A percentile compares a stretch with the other conserved stretches of the same genome.
These are phyloP conservation scores for Dicycla oo DNA, from an alignment of 2,888 invertebrate genomes.

Conservation along the genomic window DNA sequence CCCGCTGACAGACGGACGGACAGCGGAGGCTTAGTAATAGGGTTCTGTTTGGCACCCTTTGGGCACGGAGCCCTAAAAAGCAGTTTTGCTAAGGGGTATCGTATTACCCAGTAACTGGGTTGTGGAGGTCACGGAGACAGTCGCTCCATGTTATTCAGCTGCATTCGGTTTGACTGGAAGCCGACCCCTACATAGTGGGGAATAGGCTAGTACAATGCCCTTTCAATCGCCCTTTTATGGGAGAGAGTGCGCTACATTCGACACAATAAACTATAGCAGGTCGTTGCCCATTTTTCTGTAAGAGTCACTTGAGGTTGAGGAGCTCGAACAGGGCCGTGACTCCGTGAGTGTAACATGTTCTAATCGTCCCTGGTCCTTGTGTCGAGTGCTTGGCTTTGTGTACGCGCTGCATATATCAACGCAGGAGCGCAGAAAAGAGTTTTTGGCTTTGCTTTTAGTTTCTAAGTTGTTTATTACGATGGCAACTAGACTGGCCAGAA, in stretches of 20 bases:
- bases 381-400: constrained; percentile 30
- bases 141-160: too few species aligned
- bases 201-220: too few species aligned
- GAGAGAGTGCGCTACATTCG: constrained; percentile 15
- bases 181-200: too few species aligned
- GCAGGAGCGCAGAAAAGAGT: not conserved
- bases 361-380: constrained; percentile 17
- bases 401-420: constrained; percentile 13
- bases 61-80: too few species aligned
- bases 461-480: not conserved
- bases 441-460: not conserved
- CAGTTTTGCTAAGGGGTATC: too few species aligned
- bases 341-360: constrained; percentile 42
- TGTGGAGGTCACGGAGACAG: too few species aligned
- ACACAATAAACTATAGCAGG: constrained; percentile 14
- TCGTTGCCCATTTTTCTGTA: constrained; percentile 36
- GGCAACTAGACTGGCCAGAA: not conserved
- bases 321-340: constrained; percentile 28
- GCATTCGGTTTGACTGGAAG: too few species aligned
- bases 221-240: constrained; percentile 1
- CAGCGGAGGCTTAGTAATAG: too few species aligned
- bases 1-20: too few species aligned
- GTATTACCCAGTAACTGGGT: too few species aligned
- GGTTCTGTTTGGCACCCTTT: too few species aligned
- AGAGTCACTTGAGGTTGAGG: constrained; percentile 19